Evolutionary conservation across 2,888 invertebrate species (phyloP).

Genomic region (Conus canariensis): DNA sequence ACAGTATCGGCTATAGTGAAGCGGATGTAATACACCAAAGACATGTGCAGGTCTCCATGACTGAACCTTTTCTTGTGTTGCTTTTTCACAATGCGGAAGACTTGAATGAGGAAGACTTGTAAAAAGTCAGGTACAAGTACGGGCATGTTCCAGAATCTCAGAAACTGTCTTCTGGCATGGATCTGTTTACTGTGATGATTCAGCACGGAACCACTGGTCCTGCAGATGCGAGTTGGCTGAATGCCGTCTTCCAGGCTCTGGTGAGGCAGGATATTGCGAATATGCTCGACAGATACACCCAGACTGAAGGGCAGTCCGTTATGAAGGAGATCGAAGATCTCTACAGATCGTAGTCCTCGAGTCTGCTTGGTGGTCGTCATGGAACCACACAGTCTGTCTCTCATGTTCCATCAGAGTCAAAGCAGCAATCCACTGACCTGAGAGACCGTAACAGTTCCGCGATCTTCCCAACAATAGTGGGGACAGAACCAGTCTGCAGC

Average conservation of each 20-base stretch:
- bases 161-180: constrained; percentile 35
- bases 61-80: constrained; percentile 35
- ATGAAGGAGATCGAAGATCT: background rate
- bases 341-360: background rate
- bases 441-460: too few species aligned
- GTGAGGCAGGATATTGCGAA: constrained; percentile 37
- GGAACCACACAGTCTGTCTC: background rate
- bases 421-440: too few species aligned
- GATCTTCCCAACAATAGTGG: too few species aligned
- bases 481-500: too few species aligned
- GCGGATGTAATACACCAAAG: background rate
- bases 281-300: constrained; percentile 1
- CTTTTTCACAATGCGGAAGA: constrained; percentile 43
- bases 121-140: constrained; percentile 33
- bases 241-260: constrained; percentile 3
- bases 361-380: background rate
- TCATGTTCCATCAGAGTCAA: too few species aligned
- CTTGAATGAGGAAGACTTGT: constrained; percentile 36
- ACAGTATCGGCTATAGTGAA: constrained; percentile 11
- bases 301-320: background rate
- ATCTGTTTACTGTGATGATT: constrained; percentile 43
- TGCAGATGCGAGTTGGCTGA: background rate
- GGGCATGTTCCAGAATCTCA: constrained; percentile 39
- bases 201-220: constrained; percentile 30
- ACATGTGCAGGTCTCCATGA: background rate